Evolutionary conservation across 2,113 vertebrate genomes (phyloP).

Genomic region (Benitochromis conjunctus): DNA sequence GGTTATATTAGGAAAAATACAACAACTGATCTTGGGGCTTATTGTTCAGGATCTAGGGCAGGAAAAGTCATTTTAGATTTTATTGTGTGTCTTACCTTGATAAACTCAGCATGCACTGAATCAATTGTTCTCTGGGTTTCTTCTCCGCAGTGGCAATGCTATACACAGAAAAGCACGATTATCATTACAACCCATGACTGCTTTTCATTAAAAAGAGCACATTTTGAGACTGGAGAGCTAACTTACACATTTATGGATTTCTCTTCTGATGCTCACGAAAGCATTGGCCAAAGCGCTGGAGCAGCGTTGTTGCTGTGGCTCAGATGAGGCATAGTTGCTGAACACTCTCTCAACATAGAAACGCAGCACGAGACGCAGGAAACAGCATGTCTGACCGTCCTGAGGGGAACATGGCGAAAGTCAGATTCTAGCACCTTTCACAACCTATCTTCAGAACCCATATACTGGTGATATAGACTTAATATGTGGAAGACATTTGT

Average conservation of each 20-base stretch:
- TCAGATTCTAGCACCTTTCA: background rate
- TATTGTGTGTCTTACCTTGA: constrained; percentile 49
- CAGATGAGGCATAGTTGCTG: constrained; percentile 68
- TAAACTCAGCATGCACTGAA: constrained; percentile 45
- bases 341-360: constrained; percentile 91
- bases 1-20: background rate
- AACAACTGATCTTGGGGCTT: background rate
- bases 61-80: background rate
- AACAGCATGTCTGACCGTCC: constrained; percentile 82
- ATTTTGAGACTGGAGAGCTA: background rate
- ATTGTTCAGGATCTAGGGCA: background rate
- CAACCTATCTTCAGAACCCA: background rate
- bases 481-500: background rate
- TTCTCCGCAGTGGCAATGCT: constrained; percentile 68
- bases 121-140: constrained; percentile 55
- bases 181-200: background rate
- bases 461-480: background rate
- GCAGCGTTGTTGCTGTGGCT: constrained; percentile 57
- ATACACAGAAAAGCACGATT: background rate
- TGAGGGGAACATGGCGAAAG: constrained; percentile 23
- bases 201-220: background rate
- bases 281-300: constrained; percentile 80
- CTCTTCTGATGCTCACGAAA: constrained; percentile 77
- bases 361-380: constrained; percentile 76
- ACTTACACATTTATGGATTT: constrained; percentile 81